Evolutionary conservation across 2,888 invertebrate genomes (phyloP).

Genomic region (Cataglyphis altisquamis): DNA sequence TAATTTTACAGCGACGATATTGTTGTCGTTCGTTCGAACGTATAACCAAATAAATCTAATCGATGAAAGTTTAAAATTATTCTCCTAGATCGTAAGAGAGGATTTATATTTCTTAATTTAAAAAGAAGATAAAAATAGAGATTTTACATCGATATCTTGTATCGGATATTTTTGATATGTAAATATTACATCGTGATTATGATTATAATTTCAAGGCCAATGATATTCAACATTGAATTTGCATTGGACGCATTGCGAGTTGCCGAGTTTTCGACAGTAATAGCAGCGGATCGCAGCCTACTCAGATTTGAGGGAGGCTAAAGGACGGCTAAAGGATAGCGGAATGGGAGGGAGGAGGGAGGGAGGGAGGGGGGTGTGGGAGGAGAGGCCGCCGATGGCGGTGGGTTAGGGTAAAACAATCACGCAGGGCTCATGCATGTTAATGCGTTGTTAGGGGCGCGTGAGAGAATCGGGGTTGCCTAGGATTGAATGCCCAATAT

Average conservation of each 20-base stretch:
- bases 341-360: slow-evolving; percentile 1
- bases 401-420: slow-evolving; percentile 85
- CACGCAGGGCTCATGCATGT: slow-evolving; percentile 86
- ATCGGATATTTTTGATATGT: not conserved
- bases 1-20: slow-evolving; percentile 81
- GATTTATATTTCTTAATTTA: slow-evolving; percentile 26
- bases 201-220: slow-evolving; percentile 5
- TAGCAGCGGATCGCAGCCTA: slow-evolving; percentile 72
- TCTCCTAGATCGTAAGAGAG: not conserved
- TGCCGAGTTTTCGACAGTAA: slow-evolving; percentile 68
- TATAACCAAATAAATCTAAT: slow-evolving; percentile 39
- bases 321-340: slow-evolving; percentile 58
- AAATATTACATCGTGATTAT: not conserved
- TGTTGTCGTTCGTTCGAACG: slow-evolving; percentile 74
- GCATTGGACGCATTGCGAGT: slow-evolving; percentile 76
- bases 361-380: not conserved
- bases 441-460: slow-evolving; percentile 85
- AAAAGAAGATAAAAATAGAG: not conserved
- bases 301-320: slow-evolving; percentile 79
- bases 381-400: slow-evolving; percentile 49
- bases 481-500: slow-evolving; percentile 84
- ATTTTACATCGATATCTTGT: not conserved
- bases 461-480: slow-evolving; percentile 80
- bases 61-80: slow-evolving; percentile 29
- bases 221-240: slow-evolving; percentile 81